Percentiles rank a stretch among this genome's conserved stretches.
phyloP scores from a whole-genome alignment of 2,113 vertebrate species.

The Tyto alba region DNA sequence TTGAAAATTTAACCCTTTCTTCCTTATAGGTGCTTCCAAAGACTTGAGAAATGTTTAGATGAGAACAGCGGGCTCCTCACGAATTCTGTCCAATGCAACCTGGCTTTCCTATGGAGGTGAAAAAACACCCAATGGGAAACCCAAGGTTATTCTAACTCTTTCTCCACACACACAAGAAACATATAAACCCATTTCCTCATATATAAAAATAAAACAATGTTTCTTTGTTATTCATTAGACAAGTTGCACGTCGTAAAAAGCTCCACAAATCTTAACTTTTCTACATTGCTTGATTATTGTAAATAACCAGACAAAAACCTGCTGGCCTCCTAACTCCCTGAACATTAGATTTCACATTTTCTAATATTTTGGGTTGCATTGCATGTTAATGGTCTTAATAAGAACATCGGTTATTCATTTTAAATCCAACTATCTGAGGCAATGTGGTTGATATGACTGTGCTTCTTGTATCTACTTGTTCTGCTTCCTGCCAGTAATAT shows the following conservation, averaged over 20 bases:
- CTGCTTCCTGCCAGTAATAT: not conserved
- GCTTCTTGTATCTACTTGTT: not conserved
- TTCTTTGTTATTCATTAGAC: not conserved
- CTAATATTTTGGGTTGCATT: not conserved
- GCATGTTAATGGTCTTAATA: not conserved
- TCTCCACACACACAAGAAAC: not conserved
- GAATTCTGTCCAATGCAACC: not conserved
- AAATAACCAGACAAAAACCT: not conserved
- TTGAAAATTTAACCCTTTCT: not conserved
- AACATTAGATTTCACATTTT: not conserved
- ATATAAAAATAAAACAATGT: not conserved
- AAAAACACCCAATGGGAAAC: not conserved
- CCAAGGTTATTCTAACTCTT: not conserved
- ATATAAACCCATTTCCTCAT: not conserved
- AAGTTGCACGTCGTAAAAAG: not conserved
- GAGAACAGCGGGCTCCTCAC: not conserved
- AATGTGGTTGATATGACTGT: fast-evolving
- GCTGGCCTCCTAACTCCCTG: not conserved
- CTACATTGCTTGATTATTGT: not conserved
- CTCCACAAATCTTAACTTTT: not conserved
- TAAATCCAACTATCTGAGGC: not conserved
- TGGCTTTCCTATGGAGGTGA: not conserved
- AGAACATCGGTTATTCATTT: not conserved
- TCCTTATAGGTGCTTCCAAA: not conserved
- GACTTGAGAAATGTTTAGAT: not conserved